phyloP scores from a whole-genome alignment of 1,140 invertebrate genomes.

The Tribolium castaneum region DNA sequence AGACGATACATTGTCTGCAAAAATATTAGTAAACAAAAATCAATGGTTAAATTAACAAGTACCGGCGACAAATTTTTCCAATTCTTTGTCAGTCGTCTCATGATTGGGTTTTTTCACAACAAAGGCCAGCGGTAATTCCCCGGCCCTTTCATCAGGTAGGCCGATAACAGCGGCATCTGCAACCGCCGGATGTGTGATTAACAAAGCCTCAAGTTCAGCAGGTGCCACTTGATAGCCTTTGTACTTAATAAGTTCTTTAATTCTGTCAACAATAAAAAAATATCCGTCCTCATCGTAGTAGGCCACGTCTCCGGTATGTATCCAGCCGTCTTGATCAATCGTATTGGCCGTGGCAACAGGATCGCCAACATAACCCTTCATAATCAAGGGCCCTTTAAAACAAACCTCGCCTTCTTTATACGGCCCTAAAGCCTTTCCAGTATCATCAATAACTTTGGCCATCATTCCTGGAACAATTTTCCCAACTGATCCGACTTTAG shows the following conservation, averaged over 20 bases:
- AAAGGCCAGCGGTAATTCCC: conserved; percentile 76
- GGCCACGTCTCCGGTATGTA: conserved; percentile 86
- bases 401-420: conserved; percentile 77
- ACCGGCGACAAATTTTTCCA: conserved; percentile 60
- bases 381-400: conserved; percentile 74
- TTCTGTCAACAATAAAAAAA: conserved; percentile 37
- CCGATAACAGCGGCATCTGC: conserved; percentile 82
- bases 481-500: conserved; percentile 71
- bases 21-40: not conserved
- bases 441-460: conserved; percentile 74
- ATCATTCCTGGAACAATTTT: conserved; percentile 71
- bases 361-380: conserved; percentile 77
- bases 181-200: conserved; percentile 75
- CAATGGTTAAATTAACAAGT: conserved; percentile 45
- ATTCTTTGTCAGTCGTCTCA: conserved; percentile 56
- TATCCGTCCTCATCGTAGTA: conserved; percentile 71
- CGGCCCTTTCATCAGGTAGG: conserved; percentile 70
- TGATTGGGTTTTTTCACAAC: conserved; percentile 68
- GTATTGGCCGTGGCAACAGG: conserved; percentile 72
- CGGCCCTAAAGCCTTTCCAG: conserved; percentile 71
- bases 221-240: conserved; percentile 68
- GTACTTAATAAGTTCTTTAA: conserved; percentile 43
- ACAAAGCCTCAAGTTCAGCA: conserved; percentile 80
- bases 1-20: conserved; percentile 33
- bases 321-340: conserved; percentile 78